phyloP scores from a whole-genome alignment of 2,113 vertebrate species.

The Andinoacara biseriatus region DNA sequence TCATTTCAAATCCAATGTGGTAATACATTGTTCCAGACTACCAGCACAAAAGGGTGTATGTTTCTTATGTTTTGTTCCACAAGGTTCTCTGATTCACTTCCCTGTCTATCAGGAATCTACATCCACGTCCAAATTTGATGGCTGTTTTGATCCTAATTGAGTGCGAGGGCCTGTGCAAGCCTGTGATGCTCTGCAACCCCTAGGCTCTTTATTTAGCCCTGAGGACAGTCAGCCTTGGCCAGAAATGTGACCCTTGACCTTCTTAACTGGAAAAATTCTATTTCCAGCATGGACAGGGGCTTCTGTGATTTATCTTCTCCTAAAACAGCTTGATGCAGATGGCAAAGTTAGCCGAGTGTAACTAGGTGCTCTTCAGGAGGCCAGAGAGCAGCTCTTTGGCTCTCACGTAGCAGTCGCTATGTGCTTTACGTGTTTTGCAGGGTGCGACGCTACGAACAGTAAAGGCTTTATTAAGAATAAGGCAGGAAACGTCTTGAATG shows the following conservation, averaged over 20 bases:
- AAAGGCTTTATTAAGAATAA: constrained; percentile 13
- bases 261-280: constrained; percentile 78
- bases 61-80: constrained; percentile 7
- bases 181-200: constrained; percentile 63
- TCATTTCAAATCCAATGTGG: background rate
- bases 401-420: constrained; percentile 6
- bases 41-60: background rate
- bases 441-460: background rate
- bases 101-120: constrained; percentile 29
- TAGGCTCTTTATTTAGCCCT: constrained; percentile 80
- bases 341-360: constrained; percentile 61
- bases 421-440: background rate
- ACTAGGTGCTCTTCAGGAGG: constrained; percentile 58
- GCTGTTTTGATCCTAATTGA: constrained; percentile 72
- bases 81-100: constrained; percentile 10
- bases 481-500: constrained; percentile 21
- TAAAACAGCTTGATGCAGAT: constrained; percentile 73
- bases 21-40: background rate
- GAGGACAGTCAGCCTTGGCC: constrained; percentile 76
- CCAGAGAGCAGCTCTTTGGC: constrained; percentile 29
- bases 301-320: constrained; percentile 74
- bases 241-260: constrained; percentile 80
- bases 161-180: constrained; percentile 51
- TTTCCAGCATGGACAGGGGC: constrained; percentile 71
- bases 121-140: constrained; percentile 49